These are phyloP conservation scores for Pimephales promelas DNA, from an alignment of 2,113 vertebrate species.

Conservation along the genomic window DNA sequence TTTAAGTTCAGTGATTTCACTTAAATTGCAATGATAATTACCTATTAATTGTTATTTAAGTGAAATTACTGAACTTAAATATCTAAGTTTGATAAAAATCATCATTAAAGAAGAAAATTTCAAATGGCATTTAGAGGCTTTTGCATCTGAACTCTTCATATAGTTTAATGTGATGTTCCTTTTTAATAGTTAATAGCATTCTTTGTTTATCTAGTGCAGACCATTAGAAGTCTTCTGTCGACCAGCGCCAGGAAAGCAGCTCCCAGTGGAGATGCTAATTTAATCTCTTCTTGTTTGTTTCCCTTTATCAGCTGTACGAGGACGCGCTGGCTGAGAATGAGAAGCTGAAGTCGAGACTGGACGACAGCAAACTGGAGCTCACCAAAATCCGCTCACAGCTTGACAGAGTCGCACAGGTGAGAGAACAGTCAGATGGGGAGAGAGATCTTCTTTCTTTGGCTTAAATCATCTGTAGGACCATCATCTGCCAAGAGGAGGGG, in stretches of 20 bases:
- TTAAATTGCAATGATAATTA: too few relatives aligned
- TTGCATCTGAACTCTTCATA: too few relatives aligned
- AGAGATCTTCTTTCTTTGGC: neutral
- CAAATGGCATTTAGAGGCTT: too few relatives aligned
- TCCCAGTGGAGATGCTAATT: slow-evolving; percentile 15
- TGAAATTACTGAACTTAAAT: too few relatives aligned
- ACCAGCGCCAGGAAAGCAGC: neutral
- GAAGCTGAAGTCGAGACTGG: slow-evolving; percentile 88
- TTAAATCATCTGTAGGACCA: neutral
- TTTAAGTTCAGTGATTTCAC: too few relatives aligned
- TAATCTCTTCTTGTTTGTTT: neutral
- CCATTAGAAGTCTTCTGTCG: neutral
- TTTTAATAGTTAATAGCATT: neutral
- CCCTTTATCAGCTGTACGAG: slow-evolving; percentile 83
- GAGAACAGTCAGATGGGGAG: neutral
- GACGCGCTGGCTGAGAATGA: slow-evolving; percentile 92
- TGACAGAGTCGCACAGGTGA: slow-evolving; percentile 89
- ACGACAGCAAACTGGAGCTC: slow-evolving; percentile 90
- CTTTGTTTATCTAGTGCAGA: neutral
- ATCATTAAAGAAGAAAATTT: too few relatives aligned
- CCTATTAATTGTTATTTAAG: too few relatives aligned
- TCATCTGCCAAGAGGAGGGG: neutral
- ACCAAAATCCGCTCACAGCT: slow-evolving; percentile 85
- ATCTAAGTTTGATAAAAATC: too few relatives aligned
- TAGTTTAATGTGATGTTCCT: neutral